A percentile compares a stretch with the other conserved stretches of the same genome.
These are phyloP conservation scores for Petrolisthes manimaculis DNA, from an alignment of 2,888 invertebrate species.

Conservation along the genomic window DNA sequence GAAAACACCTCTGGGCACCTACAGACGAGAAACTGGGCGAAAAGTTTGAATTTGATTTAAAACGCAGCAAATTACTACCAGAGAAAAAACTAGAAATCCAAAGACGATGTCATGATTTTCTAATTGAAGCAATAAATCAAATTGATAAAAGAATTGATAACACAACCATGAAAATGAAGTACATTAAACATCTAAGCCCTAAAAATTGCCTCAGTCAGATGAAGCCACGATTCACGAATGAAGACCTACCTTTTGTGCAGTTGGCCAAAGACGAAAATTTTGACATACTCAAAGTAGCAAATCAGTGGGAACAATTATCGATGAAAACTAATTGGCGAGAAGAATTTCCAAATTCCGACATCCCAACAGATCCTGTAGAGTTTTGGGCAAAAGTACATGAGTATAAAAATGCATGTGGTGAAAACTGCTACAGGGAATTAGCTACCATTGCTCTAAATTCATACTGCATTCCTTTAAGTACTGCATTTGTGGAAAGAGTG, in stretches of 20 bases:
- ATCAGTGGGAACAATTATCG: constrained; percentile 10
- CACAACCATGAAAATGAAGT: constrained; percentile 23
- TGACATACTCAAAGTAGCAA: constrained; percentile 15
- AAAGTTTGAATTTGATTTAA: constrained; percentile 27
- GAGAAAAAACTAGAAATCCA: constrained; percentile 6
- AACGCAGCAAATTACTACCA: background rate
- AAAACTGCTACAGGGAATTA: no score
- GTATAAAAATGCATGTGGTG: no score
- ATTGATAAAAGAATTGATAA: constrained; percentile 18
- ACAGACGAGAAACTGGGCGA: constrained; percentile 7
- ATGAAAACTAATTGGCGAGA: constrained; percentile 20
- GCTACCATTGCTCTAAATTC: no score
- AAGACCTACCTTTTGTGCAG: background rate
- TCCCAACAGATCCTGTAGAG: no score
- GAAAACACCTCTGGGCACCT: background rate
- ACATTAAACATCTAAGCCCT: constrained; percentile 22
- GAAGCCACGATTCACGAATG: constrained; percentile 2
- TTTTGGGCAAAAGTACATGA: no score
- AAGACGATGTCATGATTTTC: background rate
- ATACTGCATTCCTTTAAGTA: no score
- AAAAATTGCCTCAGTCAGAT: constrained; percentile 6
- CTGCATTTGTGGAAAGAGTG: no score
- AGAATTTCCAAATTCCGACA: no score
- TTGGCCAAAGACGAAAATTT: constrained; percentile 15
- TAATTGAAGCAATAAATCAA: constrained; percentile 5